Conservation (phyloP, 2,888 invertebrate species). For the Campoplex nolae region DNA sequence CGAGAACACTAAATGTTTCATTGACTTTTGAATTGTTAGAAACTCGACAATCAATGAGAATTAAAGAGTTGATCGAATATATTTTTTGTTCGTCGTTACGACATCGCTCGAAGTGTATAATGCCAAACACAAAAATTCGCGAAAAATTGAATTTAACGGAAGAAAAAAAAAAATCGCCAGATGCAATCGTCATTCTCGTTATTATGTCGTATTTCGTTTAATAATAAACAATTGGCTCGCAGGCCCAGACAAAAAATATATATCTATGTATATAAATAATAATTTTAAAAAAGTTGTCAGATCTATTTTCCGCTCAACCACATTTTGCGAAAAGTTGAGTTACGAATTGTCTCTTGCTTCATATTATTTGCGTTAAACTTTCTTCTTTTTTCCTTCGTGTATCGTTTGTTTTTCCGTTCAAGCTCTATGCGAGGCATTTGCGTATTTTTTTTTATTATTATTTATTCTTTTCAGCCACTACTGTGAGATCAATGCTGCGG, state of each 20-base stretch:
- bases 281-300: slow-evolving; percentile 41
- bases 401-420: slow-evolving; percentile 10
- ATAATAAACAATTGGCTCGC: slow-evolving; percentile 45
- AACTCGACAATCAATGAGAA: slow-evolving; percentile 35
- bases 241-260: slow-evolving; percentile 37
- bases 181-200: slow-evolving; percentile 52
- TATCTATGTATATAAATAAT: slow-evolving; percentile 13
- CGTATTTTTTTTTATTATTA: slow-evolving; percentile 43
- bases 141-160: slow-evolving; percentile 48
- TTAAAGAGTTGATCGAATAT: slow-evolving; percentile 47
- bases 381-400: background rate
- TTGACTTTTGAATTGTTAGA: background rate
- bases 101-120: slow-evolving; percentile 48
- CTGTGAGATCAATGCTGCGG: slow-evolving; percentile 77
- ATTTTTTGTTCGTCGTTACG: slow-evolving; percentile 49
- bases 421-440: slow-evolving; percentile 65
- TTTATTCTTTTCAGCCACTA: slow-evolving; percentile 54
- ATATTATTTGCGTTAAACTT: slow-evolving; percentile 16
- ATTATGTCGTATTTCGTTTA: slow-evolving; percentile 30
- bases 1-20: background rate
- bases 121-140: slow-evolving; percentile 56
- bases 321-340: slow-evolving; percentile 22
- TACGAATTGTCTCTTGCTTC: slow-evolving; percentile 18
- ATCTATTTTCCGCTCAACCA: slow-evolving; percentile 52
- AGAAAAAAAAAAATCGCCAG: slow-evolving; percentile 54